These are phyloP conservation scores for Camponotus vicinus DNA, from an alignment of 1,140 invertebrate genomes.

Conservation along the genomic window DNA sequence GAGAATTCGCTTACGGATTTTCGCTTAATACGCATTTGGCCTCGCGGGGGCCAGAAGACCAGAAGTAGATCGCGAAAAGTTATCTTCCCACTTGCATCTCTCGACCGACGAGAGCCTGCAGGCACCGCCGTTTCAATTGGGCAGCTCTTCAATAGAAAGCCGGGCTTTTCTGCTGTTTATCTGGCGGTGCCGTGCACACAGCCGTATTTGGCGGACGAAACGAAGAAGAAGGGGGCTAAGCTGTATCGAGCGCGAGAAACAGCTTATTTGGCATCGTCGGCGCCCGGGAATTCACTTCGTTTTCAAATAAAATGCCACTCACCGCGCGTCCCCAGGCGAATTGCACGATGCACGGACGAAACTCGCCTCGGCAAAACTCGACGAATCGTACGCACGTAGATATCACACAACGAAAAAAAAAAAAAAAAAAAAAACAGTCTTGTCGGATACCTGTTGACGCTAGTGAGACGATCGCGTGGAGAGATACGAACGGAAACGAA, in stretches of 20 bases:
- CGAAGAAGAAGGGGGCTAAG: slow-evolving; percentile 39
- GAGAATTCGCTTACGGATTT: slow-evolving; percentile 60
- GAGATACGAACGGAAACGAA: slow-evolving; percentile 7
- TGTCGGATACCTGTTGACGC: slow-evolving; percentile 67
- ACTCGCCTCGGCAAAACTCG: neutral
- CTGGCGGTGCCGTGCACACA: slow-evolving; percentile 54
- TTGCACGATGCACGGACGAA: slow-evolving; percentile 6
- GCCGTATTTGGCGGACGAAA: slow-evolving; percentile 42
- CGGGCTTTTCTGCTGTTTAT: slow-evolving; percentile 72
- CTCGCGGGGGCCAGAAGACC: slow-evolving; percentile 55
- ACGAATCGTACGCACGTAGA: slow-evolving; percentile 11
- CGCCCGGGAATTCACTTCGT: slow-evolving; percentile 50
- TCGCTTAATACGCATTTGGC: slow-evolving; percentile 62
- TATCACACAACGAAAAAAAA: neutral
- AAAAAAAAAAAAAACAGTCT: neutral
- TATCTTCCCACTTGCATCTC: slow-evolving; percentile 63
- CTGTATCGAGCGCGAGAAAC: slow-evolving; percentile 57
- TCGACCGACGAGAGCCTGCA: slow-evolving; percentile 34
- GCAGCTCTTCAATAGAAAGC: slow-evolving; percentile 58
- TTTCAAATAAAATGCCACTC: slow-evolving; percentile 60
- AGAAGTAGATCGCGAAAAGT: slow-evolving; percentile 63
- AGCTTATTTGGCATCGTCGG: slow-evolving; percentile 61
- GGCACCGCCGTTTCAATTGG: slow-evolving; percentile 64
- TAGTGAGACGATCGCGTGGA: slow-evolving; percentile 1
- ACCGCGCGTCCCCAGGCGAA: slow-evolving; percentile 9